Evolutionary conservation across 2,797 vertebrate genomes (phyloP), one percentile per base, ranked within the genome.

Genomic region (Coluber constrictor): DNA sequence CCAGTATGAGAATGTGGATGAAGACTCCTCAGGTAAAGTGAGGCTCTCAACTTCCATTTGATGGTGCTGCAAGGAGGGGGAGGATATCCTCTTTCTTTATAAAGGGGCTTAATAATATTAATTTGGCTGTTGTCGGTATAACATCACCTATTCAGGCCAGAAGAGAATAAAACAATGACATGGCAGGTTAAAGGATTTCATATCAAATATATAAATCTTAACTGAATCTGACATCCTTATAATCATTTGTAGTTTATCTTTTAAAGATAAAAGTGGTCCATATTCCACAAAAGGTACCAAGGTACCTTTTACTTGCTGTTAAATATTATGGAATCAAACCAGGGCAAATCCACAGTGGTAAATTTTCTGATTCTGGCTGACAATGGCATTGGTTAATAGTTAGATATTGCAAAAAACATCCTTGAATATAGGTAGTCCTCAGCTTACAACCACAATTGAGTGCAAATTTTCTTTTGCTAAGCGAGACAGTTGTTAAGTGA

Each of bases 1-100:
- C 23, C 98, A 98, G 95, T 99, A 99, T 94, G 99, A 99, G 96
- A 98, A 98, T 37, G 97, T 99, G 87, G 98, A 99, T 70, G 99
- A 99, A 94, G 98, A 99, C 88, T 99, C 98, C 1, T 98, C 99
- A 90, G 99, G 99, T 99, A 97, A 95, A 79, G 32, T 55, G 47
- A 66, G 51, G 37, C 86, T 70, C 8, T 60, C 12, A 29, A 29
- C 20, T 43, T 27, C 29, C 8, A 29, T 89, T 57, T 29, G n/a
- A 25, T 3, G 55, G 51, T 4, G 10, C 32, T 51, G n/a, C 2
- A 43, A 56, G 29, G 16, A 0, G 5, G 54, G 27, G 51, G 18
- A 5, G 18, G 51, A 6, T 5, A 54, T 6, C 23, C 32, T 59
- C 3, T 18, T 27, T 66, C 43, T 16, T 60, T 23, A 13, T 55